A percentile compares a stretch with the other conserved stretches of the same genome.
phyloP scores from a whole-genome alignment of 37 sponge, comb jelly and placozoan species.

The Eunapius fragilis region DNA sequence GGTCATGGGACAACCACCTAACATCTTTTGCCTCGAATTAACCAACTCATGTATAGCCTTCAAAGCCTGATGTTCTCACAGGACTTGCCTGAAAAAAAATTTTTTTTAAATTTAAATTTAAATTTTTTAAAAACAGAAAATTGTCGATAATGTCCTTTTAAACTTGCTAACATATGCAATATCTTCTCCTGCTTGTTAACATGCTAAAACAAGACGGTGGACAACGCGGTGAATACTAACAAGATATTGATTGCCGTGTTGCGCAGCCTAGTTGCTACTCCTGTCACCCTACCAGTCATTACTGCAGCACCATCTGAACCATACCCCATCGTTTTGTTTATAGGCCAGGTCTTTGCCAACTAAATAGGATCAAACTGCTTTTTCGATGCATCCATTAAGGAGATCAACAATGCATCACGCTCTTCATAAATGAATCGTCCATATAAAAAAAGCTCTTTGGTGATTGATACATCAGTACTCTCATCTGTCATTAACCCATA shows the following conservation, averaged over 20 bases:
- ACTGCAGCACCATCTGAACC: conserved; percentile 66
- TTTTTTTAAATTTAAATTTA: too few species aligned
- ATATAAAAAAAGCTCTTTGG: conserved; percentile 43
- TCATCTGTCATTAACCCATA: conserved; percentile 33
- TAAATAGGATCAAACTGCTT: conserved; percentile 22
- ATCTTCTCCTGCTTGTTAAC: conserved; percentile 30
- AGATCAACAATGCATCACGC: conserved; percentile 11
- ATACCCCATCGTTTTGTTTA: conserved; percentile 23
- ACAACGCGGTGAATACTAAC: conserved; percentile 50
- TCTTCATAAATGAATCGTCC: neutral
- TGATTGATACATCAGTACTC: conserved; percentile 44
- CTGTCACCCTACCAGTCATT: conserved; percentile 46
- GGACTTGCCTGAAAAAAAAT: conserved; percentile 54
- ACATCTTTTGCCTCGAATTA: conserved; percentile 40
- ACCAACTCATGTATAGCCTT: conserved; percentile 50
- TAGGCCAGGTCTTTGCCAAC: conserved; percentile 22
- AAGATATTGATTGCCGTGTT: conserved; percentile 30
- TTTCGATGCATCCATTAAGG: conserved; percentile 22
- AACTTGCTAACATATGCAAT: conserved; percentile 37
- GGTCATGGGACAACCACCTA: conserved; percentile 46
- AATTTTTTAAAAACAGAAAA: conserved; percentile 35
- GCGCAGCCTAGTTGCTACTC: conserved; percentile 32
- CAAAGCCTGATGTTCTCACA: conserved; percentile 23
- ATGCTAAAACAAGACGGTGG: conserved; percentile 61
- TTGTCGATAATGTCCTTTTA: conserved; percentile 16